These are phyloP conservation scores for Hystrix cristata DNA, from an alignment of 2,113 vertebrate species.

Conservation along the genomic window DNA sequence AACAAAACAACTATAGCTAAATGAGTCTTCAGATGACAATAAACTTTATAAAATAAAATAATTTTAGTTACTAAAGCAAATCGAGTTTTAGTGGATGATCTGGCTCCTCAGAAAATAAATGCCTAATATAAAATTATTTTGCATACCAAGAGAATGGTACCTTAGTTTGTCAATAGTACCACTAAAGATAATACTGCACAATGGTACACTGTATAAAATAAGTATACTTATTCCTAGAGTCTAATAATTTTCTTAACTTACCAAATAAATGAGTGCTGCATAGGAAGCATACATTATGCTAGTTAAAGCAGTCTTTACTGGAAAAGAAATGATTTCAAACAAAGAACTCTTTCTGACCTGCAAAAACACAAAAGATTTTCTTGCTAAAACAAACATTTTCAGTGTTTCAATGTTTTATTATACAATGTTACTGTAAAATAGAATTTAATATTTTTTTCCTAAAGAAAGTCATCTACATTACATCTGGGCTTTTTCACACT, in stretches of 20 bases:
- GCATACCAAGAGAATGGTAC: background rate
- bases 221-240: constrained; percentile 29
- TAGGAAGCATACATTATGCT: constrained; percentile 66
- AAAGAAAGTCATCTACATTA: constrained; percentile 27
- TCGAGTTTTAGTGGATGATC: background rate
- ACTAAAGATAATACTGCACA: background rate
- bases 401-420: constrained; percentile 3
- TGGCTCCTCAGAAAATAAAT: constrained; percentile 49
- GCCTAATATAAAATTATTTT: constrained; percentile 57
- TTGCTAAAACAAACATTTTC: constrained; percentile 48
- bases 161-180: background rate
- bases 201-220: background rate
- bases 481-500: background rate
- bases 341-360: constrained; percentile 61
- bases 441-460: constrained; percentile 26
- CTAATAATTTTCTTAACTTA: constrained; percentile 42
- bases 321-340: constrained; percentile 75
- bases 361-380: constrained; percentile 51
- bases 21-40: background rate
- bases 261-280: constrained; percentile 78
- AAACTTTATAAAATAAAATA: background rate
- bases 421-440: constrained; percentile 44
- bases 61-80: constrained; percentile 59
- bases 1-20: background rate
- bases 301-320: constrained; percentile 72